Evolutionary conservation across 2,113 vertebrate genomes (phyloP).

Genomic region (Campylomormyrus tamandua): DNA sequence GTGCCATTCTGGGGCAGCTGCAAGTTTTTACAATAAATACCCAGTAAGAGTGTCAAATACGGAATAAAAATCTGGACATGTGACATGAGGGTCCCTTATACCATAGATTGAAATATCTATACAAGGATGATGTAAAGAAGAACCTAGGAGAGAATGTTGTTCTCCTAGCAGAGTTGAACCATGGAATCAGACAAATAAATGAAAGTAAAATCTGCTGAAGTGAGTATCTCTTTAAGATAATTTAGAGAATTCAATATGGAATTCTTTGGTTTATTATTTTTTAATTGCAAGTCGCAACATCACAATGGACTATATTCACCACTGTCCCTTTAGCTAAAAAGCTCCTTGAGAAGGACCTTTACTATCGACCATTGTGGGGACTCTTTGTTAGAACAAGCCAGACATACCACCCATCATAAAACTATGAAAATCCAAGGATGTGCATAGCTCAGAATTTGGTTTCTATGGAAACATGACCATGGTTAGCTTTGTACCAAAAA

Average conservation of each 20-base stretch:
- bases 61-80: constrained; percentile 21
- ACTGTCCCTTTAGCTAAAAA: constrained; percentile 25
- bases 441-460: background rate
- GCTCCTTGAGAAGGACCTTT: constrained; percentile 21
- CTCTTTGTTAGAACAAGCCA: constrained; percentile 18
- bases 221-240: background rate
- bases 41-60: constrained; percentile 19
- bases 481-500: background rate
- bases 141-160: constrained; percentile 23
- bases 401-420: constrained; percentile 18
- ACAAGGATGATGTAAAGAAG: constrained; percentile 11
- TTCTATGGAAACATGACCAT: background rate
- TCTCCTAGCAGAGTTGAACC: constrained; percentile 12
- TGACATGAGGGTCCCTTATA: background rate
- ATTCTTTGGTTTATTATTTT: background rate
- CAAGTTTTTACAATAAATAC: constrained; percentile 25
- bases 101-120: constrained; percentile 7
- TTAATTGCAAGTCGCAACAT: constrained; percentile 15
- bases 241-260: background rate
- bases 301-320: constrained; percentile 17
- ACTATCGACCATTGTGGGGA: constrained; percentile 17
- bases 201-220: background rate
- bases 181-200: constrained; percentile 22
- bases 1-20: constrained; percentile 26
- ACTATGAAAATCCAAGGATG: constrained; percentile 1